phyloP scores from a whole-genome alignment of 2,888 invertebrate genomes.

The Polymixis flavicincta region DNA sequence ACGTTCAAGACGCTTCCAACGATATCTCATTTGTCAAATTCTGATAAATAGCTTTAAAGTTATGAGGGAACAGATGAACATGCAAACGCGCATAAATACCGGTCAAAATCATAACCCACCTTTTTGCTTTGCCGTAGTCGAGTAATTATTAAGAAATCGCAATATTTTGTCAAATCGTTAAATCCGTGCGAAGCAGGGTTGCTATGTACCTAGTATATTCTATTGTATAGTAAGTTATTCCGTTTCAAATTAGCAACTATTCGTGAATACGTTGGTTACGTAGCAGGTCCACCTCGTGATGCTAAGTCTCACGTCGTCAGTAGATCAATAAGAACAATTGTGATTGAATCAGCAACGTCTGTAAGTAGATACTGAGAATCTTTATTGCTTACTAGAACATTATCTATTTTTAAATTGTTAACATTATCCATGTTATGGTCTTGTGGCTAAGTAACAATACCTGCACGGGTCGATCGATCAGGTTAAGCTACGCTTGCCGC shows the following conservation, averaged over 20 bases:
- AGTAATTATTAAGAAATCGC: neutral
- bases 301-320: neutral
- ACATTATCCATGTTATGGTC: too few relatives aligned
- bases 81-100: too few relatives aligned
- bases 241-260: slow-evolving; percentile 20
- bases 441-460: too few relatives aligned
- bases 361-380: slow-evolving; percentile 20
- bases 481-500: too few relatives aligned
- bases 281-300: neutral
- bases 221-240: neutral
- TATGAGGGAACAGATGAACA: too few relatives aligned
- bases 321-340: neutral
- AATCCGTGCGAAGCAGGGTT: neutral
- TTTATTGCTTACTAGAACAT: neutral
- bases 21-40: too few relatives aligned
- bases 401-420: neutral
- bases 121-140: too few relatives aligned
- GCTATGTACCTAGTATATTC: neutral
- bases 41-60: too few relatives aligned
- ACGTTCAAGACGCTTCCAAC: too few relatives aligned
- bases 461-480: too few relatives aligned
- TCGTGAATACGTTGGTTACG: slow-evolving; percentile 32
- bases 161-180: neutral
- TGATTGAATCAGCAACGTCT: slow-evolving; percentile 13
- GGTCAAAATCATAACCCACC: too few relatives aligned